Conservation (phyloP, 2,888 invertebrate genomes). For the Gerris lacustris region DNA sequence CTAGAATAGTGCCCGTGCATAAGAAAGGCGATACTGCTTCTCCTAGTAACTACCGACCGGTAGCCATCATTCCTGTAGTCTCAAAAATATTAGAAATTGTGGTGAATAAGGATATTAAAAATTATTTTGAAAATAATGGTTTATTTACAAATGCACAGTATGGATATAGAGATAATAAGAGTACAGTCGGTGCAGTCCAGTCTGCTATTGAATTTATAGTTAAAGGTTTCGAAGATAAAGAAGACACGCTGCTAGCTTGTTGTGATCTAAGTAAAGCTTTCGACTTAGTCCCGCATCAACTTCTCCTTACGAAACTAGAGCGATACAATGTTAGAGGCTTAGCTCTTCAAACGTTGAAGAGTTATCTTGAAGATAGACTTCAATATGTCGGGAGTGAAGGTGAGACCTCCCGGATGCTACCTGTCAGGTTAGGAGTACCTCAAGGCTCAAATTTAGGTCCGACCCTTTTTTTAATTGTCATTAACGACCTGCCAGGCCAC, state of each 20-base stretch:
- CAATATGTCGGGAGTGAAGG: neutral
- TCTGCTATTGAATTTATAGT: neutral
- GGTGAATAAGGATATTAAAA: neutral
- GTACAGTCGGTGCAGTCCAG: neutral
- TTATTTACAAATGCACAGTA: neutral
- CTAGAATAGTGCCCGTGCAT: neutral
- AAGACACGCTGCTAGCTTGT: neutral
- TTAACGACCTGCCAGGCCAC: neutral
- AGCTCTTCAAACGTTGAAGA: neutral
- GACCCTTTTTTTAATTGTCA: neutral
- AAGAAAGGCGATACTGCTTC: neutral
- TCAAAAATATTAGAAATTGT: neutral
- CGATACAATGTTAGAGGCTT: neutral
- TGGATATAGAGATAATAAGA: neutral
- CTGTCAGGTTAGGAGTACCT: neutral
- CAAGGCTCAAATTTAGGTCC: neutral
- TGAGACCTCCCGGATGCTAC: neutral
- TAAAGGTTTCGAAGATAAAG: neutral
- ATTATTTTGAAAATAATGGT: neutral
- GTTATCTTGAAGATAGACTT: neutral
- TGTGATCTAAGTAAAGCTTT: neutral
- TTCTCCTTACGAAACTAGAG: neutral
- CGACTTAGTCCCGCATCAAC: neutral
- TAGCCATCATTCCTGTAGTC: neutral
- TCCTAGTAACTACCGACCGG: neutral